Evolutionary conservation across 2,113 vertebrate species (phyloP), one percentile per base, ranked within the genome.

Genomic region (Romanogobio albipinnatus): DNA sequence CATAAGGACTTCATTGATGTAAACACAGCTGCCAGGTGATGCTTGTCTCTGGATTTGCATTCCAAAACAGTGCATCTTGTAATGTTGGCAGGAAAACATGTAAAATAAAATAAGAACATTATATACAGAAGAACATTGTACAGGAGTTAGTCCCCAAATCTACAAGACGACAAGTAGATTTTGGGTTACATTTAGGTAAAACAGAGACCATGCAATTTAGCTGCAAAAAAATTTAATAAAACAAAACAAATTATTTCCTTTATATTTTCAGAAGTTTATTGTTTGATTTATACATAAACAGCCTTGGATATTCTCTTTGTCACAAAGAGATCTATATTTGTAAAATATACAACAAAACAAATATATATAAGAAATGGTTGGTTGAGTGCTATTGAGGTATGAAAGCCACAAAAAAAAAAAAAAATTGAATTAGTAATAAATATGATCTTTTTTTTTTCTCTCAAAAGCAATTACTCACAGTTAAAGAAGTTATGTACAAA

Each of bases 381-480:
- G 14, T 66, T 66, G 49, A 24, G 19, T 1, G 0, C 0, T 70
- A 68, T 24, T 84, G 75, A 84, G 74, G 51, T 84, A 68, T 1
- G 19, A 11, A 68, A 8, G 29, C 9, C 51, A 68, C 8, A 59
- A 76, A 26, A 64, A 84, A 51, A 26, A 64, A 84, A 51, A 77
- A 13, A 22, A 39, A 61, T 14, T 62, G 56, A 47, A 22, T 61
- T 39, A 62, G 19, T 71, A 85, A 85, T 85, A 87, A 87, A 87
- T 87, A 87, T 82, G 5, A 53, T 76, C 17, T 68, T 33, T 81
- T 14, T 64, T 7, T 3, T 14, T 17, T 66, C 9, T 68, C 33
- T 73, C 39, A 59, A 51, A 61, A 33, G 9, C 58, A 24, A 22
- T 81, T 29, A 62, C 68, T 84, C 49, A 49, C 36, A 51, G 39